These are phyloP conservation scores for Platygyra sinensis DNA, from an alignment of 64 coral and sea anemone genomes.

Conservation along the genomic window DNA sequence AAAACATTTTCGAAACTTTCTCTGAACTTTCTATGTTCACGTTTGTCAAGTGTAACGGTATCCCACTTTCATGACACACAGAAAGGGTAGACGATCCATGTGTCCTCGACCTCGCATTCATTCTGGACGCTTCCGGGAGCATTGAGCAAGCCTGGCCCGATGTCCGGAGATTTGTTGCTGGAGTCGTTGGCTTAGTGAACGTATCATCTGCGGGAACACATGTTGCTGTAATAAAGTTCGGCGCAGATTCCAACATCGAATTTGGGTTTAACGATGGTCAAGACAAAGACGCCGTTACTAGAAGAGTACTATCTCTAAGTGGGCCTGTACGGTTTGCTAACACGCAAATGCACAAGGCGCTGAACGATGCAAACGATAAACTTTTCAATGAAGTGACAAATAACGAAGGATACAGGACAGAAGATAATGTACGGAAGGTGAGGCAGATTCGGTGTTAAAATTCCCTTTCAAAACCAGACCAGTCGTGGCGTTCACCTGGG, in stretches of 20 bases:
- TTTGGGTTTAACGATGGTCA: slow-evolving; percentile 18
- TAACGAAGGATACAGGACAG: background rate
- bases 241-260: background rate
- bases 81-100: slow-evolving; percentile 18
- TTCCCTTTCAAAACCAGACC: background rate
- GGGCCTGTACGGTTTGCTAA: background rate
- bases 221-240: background rate
- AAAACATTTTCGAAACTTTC: too few species aligned
- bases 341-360: background rate
- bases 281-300: background rate
- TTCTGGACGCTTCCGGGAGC: slow-evolving; percentile 23
- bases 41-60: background rate
- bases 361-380: background rate
- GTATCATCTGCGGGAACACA: slow-evolving; percentile 3
- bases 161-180: background rate
- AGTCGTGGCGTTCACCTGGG: too few species aligned
- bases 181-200: background rate
- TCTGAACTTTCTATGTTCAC: too few species aligned
- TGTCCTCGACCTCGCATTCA: slow-evolving; percentile 10
- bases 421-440: slow-evolving; percentile 2
- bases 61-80: background rate
- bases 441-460: background rate
- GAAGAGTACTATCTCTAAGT: background rate
- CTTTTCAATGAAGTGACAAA: background rate
- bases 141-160: background rate